phyloP scores from a whole-genome alignment of 2,113 vertebrate species.

The Oxyura jamaicensis region DNA sequence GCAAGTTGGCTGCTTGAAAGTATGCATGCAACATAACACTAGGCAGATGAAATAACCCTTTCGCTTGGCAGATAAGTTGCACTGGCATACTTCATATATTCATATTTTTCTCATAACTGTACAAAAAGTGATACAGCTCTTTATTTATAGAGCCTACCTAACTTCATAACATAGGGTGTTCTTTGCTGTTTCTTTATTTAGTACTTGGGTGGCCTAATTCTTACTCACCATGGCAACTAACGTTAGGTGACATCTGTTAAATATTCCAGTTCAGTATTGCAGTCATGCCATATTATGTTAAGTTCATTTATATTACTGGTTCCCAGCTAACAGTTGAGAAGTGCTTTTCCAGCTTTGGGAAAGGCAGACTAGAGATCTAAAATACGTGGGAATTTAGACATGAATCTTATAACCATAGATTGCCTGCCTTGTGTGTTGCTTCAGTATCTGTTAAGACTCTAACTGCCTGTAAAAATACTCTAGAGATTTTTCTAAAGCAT shows the following conservation, averaged over 20 bases:
- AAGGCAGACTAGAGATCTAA: background rate
- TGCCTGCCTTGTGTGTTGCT: background rate
- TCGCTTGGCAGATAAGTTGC: background rate
- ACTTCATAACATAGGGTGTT: constrained; percentile 23
- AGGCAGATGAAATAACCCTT: background rate
- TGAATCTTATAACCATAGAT: background rate
- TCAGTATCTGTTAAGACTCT: background rate
- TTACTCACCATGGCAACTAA: constrained; percentile 63
- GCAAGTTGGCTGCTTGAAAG: background rate
- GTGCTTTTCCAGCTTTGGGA: constrained; percentile 16
- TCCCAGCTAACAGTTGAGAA: constrained; percentile 11
- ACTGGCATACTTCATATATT: background rate
- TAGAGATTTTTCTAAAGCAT: background rate
- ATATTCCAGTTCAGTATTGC: constrained; percentile 50
- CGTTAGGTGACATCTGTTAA: constrained; percentile 58
- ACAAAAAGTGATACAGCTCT: constrained; percentile 38
- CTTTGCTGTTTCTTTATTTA: constrained; percentile 57
- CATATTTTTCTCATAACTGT: constrained; percentile 17
- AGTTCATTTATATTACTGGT: background rate
- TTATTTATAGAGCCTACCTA: constrained; percentile 54
- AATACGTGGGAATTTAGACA: background rate
- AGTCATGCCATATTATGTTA: background rate
- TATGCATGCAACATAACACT: background rate
- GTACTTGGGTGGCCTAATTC: constrained; percentile 66
- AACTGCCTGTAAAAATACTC: no score